Percentiles rank a stretch among this genome's conserved stretches.
Evolutionary conservation across 2,888 invertebrate species (phyloP).

Genomic region (Tinea trinotella): DNA sequence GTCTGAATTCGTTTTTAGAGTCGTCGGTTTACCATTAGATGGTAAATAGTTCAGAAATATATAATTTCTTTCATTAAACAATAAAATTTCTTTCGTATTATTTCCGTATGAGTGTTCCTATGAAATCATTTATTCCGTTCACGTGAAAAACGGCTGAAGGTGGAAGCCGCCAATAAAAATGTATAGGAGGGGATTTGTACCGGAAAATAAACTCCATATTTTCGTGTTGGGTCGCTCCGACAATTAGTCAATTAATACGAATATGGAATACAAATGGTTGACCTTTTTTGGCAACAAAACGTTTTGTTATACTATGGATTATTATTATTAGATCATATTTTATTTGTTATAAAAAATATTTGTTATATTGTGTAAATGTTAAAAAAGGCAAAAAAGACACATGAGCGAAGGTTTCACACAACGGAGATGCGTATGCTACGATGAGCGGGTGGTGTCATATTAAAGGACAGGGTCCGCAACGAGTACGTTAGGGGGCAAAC

Average conservation of each 20-base stretch:
- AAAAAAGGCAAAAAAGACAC: too few species aligned
- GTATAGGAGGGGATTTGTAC: slow-evolving; percentile 63
- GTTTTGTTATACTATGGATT: not conserved
- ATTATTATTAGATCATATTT: not conserved
- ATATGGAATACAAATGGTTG: slow-evolving; percentile 25
- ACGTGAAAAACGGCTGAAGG: slow-evolving; percentile 53
- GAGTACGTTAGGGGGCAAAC: too few species aligned
- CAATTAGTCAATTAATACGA: slow-evolving; percentile 54
- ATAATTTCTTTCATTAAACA: too few species aligned
- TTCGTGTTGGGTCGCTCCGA: slow-evolving; percentile 32
- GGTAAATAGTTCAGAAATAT: too few species aligned
- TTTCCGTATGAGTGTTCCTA: not conserved
- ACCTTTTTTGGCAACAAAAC: not conserved
- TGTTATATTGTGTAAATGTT: too few species aligned
- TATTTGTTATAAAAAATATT: not conserved
- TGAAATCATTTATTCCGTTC: slow-evolving; percentile 32
- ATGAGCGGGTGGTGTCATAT: too few species aligned
- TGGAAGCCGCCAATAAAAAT: slow-evolving; percentile 67
- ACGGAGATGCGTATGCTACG: too few species aligned
- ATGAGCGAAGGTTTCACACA: too few species aligned
- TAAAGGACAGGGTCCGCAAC: too few species aligned
- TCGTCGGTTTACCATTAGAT: too few species aligned
- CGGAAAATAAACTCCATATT: slow-evolving; percentile 42
- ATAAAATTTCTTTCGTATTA: too few species aligned
- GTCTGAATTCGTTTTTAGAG: too few species aligned